Evolutionary conservation across 2,113 vertebrate genomes (phyloP), one percentile per base, ranked within the genome.

Genomic region (Spheniscus mendiculus): DNA sequence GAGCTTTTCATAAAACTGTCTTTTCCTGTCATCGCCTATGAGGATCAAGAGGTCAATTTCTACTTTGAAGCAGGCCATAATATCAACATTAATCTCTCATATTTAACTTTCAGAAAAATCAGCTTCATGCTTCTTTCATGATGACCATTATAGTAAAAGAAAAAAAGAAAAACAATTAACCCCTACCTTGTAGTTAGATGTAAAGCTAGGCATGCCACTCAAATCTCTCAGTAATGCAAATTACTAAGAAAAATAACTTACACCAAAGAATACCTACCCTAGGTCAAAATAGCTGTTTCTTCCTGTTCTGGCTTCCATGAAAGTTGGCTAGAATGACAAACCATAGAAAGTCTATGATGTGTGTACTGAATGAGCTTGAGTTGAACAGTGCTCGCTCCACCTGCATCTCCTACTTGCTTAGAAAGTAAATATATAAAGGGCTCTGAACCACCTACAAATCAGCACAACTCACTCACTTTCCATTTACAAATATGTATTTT

Each of bases 121-220:
- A 38, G 6, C 5, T 27, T 45, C 26, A 8, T 18, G 3, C 6
- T 52, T 74, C 9, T 74, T 38, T 12, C 25, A 25, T 12, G 2
- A 15, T 27, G 8, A 1, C 2, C 6, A 11, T n/a, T 56, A 17
- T 0, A 44, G 2, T 13, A 42, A 80, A 44, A 16, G 1, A 45
- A 16, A 3, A 29, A 50, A 82, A 32, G 8, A 36, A 73, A 50
- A 91, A 10, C 2, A 15, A 29, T 1, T 1, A 72, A 45, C 0
- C 3, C 8, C 4, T 9, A 77, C 4, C 4, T 23, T 25, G 6
- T 12, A 32, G 3, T 27, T 21, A 21, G 4, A 5, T 36, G 19
- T 71, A 15, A 72, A 94, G 22, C 0, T 10, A 9, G 2, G 0
- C 4, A 23, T 45, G n/a, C 15, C 12, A 9, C 9, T 16, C 20